Conservation (phyloP, 92 coral and sea anemone genomes). For the Porites divaricata region DNA sequence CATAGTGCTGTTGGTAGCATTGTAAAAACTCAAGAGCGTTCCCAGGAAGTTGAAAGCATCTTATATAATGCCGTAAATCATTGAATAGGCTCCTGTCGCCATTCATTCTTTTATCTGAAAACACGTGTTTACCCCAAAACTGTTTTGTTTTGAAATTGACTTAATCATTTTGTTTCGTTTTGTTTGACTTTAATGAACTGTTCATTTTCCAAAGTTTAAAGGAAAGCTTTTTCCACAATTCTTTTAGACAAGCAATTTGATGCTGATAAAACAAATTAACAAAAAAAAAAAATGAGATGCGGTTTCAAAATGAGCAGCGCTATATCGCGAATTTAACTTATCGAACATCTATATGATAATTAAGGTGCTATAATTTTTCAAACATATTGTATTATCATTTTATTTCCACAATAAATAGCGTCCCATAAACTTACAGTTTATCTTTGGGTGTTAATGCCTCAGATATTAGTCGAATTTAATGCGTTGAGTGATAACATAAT, state of each 20-base stretch:
- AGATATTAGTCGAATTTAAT: no score
- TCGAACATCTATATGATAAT: no score
- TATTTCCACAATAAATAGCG: no score
- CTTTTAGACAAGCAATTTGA: no score
- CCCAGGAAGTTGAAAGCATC: conserved; percentile 20
- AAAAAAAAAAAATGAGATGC: no score
- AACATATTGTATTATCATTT: no score
- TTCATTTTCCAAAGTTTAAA: not conserved
- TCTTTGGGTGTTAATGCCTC: not conserved
- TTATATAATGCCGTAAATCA: not conserved
- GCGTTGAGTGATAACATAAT: not conserved
- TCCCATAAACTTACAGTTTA: not conserved
- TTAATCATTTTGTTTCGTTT: conserved; percentile 4
- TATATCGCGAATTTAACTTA: no score
- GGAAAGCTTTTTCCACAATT: no score
- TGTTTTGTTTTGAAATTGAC: not conserved
- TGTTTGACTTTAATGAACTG: not conserved
- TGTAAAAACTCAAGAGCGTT: not conserved
- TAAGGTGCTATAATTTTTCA: no score
- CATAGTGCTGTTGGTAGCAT: not conserved
- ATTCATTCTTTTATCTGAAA: conserved; percentile 13
- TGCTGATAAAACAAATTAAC: no score
- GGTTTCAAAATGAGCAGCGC: no score
- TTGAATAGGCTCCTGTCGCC: not conserved
- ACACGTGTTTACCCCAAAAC: conserved; percentile 9